phyloP scores from a whole-genome alignment of 2,888 invertebrate species.

The Acrobasis consociella region DNA sequence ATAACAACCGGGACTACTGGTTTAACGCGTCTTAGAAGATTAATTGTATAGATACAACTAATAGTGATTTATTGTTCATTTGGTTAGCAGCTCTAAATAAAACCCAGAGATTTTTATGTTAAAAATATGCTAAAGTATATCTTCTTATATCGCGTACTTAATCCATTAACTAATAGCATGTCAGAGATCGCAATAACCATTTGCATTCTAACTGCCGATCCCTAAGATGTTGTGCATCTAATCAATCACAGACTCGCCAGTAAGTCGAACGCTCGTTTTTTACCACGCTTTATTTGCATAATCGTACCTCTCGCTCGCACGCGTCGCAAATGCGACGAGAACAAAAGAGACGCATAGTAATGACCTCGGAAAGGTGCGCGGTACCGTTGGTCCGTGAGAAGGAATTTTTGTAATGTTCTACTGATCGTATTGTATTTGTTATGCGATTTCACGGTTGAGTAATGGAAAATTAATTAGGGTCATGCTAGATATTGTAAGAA shows the following conservation, averaged over 20 bases:
- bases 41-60: no score
- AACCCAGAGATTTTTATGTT: no score
- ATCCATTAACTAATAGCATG: slow-evolving; percentile 1
- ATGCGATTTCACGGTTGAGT: slow-evolving; percentile 40
- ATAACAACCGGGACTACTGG: no score
- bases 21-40: no score
- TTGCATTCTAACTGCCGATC: slow-evolving; percentile 22
- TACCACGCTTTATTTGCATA: slow-evolving; percentile 66
- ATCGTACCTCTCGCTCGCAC: slow-evolving; percentile 39
- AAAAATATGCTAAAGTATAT: no score
- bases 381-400: slow-evolving; percentile 76
- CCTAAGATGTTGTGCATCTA: slow-evolving; percentile 72
- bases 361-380: slow-evolving; percentile 66
- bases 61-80: no score
- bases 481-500: background rate
- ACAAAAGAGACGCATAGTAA: slow-evolving; percentile 51
- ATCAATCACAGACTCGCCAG: slow-evolving; percentile 70
- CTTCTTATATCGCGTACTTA: background rate
- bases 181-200: background rate
- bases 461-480: slow-evolving; percentile 9
- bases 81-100: no score
- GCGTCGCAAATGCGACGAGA: slow-evolving; percentile 25
- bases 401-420: slow-evolving; percentile 67
- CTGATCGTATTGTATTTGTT: slow-evolving; percentile 55
- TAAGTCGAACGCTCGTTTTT: slow-evolving; percentile 65